Conservation (phyloP, 2,113 vertebrate genomes). For the Aspiorhynchus laticeps region DNA sequence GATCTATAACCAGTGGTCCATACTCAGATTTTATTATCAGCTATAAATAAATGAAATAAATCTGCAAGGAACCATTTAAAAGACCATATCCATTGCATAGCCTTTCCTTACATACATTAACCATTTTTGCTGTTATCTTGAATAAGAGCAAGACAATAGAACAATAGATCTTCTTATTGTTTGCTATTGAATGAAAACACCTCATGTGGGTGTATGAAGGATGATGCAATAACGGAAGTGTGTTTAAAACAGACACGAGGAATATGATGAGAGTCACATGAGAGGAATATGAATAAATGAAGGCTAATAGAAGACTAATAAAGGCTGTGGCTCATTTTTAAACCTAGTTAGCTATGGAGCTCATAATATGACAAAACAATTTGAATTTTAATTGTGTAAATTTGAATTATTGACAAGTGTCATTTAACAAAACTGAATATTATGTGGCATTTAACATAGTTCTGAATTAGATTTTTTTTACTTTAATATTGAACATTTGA, state of each 20-base stretch:
- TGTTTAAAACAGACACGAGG: neutral
- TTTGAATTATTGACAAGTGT: no score
- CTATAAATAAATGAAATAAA: neutral
- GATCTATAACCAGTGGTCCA: neutral
- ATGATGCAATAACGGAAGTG: neutral
- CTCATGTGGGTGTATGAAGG: neutral
- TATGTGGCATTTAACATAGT: no score
- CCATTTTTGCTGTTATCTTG: neutral
- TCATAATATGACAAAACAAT: no score
- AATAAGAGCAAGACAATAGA: neutral
- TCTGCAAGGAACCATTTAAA: constrained; percentile 2
- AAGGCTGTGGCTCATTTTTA: no score
- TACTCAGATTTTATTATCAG: neutral
- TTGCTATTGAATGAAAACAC: neutral
- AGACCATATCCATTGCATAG: neutral
- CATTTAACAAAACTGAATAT: no score
- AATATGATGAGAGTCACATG: neutral
- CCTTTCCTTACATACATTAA: neutral
- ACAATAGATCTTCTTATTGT: neutral
- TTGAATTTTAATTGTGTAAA: no score
- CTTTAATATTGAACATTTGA: no score
- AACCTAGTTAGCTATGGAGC: no score
- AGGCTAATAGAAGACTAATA: no score
- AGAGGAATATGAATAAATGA: neutral
- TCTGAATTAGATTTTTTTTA: no score